phyloP scores from a whole-genome alignment of 2,797 vertebrate species.

The Notolepis coatsorum region DNA sequence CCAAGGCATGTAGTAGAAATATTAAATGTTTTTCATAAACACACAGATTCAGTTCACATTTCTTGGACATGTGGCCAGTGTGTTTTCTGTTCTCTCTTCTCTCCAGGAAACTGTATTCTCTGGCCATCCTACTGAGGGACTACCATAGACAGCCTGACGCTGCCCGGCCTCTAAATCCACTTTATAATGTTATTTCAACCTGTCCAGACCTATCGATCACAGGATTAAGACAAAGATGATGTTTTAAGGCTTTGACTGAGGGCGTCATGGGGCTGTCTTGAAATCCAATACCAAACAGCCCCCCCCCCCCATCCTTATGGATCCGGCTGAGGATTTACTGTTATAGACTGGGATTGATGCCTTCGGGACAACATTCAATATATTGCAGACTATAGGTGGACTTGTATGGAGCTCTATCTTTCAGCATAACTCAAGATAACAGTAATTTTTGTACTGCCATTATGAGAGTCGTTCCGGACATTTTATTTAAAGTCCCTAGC shows the following conservation, averaged over 20 bases:
- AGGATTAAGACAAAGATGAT: slow-evolving; percentile 82
- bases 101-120: slow-evolving; percentile 32
- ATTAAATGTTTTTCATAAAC: no score
- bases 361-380: slow-evolving; percentile 29
- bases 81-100: no score
- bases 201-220: slow-evolving; percentile 77
- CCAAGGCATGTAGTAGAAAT: no score
- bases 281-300: slow-evolving; percentile 76
- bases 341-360: slow-evolving; percentile 70
- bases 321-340: slow-evolving; percentile 71
- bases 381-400: slow-evolving; percentile 37
- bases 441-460: slow-evolving; percentile 61
- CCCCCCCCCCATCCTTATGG: no score
- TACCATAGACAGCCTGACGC: slow-evolving; percentile 62
- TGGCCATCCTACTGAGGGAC: slow-evolving; percentile 60
- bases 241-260: slow-evolving; percentile 75
- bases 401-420: slow-evolving; percentile 52
- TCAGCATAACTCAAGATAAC: slow-evolving; percentile 70
- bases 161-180: slow-evolving; percentile 70
- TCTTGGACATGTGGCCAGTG: slow-evolving; percentile 16
- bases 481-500: slow-evolving; percentile 65
- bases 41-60: no score
- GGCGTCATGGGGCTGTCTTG: slow-evolving; percentile 69
- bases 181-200: slow-evolving; percentile 80
- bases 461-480: slow-evolving; percentile 69